Evolutionary conservation across 2,113 vertebrate species (phyloP).

Genomic region (Nothobranchius furzeri): DNA sequence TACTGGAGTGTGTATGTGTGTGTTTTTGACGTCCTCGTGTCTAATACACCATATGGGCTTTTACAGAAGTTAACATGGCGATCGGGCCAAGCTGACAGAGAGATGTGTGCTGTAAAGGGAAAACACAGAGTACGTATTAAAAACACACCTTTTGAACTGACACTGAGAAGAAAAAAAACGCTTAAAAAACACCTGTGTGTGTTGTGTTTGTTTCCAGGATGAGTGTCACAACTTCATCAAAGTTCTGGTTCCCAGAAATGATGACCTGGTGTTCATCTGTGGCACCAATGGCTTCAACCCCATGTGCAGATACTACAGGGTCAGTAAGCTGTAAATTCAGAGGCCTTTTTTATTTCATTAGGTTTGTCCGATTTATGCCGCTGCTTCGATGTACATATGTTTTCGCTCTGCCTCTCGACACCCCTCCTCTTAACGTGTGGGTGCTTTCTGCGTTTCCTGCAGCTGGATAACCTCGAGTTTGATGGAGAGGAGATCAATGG

Average conservation of each 20-base stretch:
- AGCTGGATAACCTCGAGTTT: constrained; percentile 98
- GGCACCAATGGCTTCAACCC: constrained; percentile 98
- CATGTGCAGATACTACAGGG: constrained; percentile 97
- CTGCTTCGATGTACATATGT: constrained; percentile 8
- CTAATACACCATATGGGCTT: constrained; percentile 22
- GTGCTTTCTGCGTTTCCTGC: constrained; percentile 72
- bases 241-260: constrained; percentile 96
- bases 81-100: constrained; percentile 90
- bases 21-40: constrained; percentile 12
- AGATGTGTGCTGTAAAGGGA: constrained; percentile 97
- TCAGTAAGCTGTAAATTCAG: constrained; percentile 66
- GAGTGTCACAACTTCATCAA: constrained; percentile 99
- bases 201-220: constrained; percentile 80
- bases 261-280: constrained; percentile 97
- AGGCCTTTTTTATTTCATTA: neutral
- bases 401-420: constrained; percentile 4
- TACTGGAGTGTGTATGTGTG: neutral
- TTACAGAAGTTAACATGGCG: constrained; percentile 94
- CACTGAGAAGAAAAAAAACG: too few relatives aligned
- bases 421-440: constrained; percentile 43
- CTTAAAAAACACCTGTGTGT: neutral
- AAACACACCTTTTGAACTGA: neutral
- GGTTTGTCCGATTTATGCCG: constrained; percentile 13
- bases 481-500: constrained; percentile 99
- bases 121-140: constrained; percentile 90